Evolutionary conservation across 1,140 invertebrate species (phyloP).

Genomic region (Aphelenchoides fujianensis): DNA sequence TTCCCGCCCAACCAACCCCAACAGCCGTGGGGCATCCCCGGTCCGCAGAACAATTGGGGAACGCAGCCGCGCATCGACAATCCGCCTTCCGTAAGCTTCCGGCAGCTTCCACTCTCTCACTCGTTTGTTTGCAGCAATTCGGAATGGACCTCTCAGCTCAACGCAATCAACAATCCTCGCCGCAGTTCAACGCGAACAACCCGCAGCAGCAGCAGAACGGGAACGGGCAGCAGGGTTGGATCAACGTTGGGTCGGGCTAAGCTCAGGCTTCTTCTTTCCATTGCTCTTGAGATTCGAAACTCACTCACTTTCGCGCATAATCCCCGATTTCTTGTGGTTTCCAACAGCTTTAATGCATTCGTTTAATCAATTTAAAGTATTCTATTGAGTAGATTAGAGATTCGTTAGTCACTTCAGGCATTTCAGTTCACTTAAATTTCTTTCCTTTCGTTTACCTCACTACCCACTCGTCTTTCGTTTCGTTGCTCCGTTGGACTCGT

Average conservation of each 20-base stretch:
- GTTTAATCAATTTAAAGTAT: no score
- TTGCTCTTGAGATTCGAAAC: no score
- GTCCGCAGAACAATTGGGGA: not conserved
- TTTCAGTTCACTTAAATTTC: no score
- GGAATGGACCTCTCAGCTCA: not conserved
- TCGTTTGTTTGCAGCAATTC: not conserved
- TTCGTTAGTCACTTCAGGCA: no score
- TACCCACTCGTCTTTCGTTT: not conserved
- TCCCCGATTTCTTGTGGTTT: no score
- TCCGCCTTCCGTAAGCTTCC: no score
- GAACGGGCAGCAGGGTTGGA: not conserved
- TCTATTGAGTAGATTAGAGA: no score
- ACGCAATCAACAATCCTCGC: conserved; percentile 10
- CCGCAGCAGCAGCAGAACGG: not conserved
- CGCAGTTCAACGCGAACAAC: conserved; percentile 4
- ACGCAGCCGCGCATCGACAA: not conserved
- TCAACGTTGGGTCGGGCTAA: no score
- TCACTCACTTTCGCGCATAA: no score
- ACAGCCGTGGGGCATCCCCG: not conserved
- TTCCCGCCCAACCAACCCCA: not conserved
- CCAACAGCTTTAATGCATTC: no score
- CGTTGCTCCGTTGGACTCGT: not conserved
- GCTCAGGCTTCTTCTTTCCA: no score
- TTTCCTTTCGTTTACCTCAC: no score
- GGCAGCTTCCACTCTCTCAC: not conserved